These are phyloP conservation scores for Lagopus leucura DNA, from an alignment of 2,113 vertebrate genomes.

Conservation along the genomic window DNA sequence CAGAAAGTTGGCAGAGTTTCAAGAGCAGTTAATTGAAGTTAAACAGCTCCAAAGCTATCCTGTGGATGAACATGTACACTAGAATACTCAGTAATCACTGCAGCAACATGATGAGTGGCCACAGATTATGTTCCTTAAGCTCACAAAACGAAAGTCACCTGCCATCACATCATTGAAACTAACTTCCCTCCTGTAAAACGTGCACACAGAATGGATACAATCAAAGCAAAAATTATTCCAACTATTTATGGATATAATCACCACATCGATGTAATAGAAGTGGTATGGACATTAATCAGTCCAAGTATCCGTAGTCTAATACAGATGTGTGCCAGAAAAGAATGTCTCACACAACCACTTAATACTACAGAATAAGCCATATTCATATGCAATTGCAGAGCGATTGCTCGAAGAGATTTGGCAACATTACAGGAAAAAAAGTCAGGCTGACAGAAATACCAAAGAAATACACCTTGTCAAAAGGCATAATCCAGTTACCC, in stretches of 20 bases:
- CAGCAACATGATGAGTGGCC: neutral
- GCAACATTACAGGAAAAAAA: neutral
- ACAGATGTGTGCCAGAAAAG: neutral
- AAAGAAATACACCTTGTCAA: neutral
- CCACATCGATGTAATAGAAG: neutral
- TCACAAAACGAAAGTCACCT: conserved; percentile 28
- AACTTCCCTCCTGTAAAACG: neutral
- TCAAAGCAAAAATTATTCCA: conserved; percentile 18
- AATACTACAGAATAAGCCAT: neutral
- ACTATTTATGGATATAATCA: conserved; percentile 8
- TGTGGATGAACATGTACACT: neutral
- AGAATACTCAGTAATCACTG: conserved; percentile 2
- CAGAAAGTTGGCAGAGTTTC: conserved; percentile 30
- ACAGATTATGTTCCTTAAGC: neutral
- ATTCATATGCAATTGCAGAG: neutral
- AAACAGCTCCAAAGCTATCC: neutral
- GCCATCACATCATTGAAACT: conserved; percentile 8
- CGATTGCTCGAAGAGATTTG: neutral
- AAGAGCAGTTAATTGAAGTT: conserved; percentile 21
- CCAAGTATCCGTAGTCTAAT: neutral
- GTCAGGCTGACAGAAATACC: neutral
- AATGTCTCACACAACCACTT: neutral
- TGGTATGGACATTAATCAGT: conserved; percentile 20
- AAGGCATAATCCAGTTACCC: neutral
- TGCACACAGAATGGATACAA: neutral